Evolutionary conservation across 2,888 invertebrate species (phyloP).

Genomic region (Ichneumoninae sp.): DNA sequence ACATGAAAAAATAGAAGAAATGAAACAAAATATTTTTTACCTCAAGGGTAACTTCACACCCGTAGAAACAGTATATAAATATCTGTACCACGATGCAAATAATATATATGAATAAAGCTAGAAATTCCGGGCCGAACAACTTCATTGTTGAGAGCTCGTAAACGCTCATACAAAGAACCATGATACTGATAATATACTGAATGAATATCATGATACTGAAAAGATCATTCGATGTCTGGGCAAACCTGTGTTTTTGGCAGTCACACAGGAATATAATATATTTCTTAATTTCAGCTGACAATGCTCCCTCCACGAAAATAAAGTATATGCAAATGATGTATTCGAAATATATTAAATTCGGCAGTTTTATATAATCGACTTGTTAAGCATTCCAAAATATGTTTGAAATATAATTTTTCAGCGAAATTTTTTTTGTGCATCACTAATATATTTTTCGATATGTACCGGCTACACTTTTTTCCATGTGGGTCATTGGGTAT

Average conservation of each 20-base stretch:
- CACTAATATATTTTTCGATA: too few species aligned
- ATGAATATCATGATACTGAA: conserved; percentile 44
- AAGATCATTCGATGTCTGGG: conserved; percentile 40
- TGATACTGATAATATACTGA: conserved; percentile 43
- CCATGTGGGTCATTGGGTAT: background rate
- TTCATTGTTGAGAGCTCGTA: conserved; percentile 36
- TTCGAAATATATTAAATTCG: too few species aligned
- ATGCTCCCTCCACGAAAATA: too few species aligned
- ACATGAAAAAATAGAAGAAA: background rate
- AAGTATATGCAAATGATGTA: too few species aligned
- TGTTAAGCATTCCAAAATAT: background rate
- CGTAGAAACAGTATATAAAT: conserved; percentile 56
- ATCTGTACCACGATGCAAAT: conserved; percentile 42
- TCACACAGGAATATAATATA: too few species aligned
- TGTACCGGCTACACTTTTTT: too few species aligned
- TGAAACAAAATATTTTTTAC: conserved; percentile 15
- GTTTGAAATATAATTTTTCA: background rate
- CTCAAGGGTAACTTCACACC: conserved; percentile 40
- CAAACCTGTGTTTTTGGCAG: conserved; percentile 40
- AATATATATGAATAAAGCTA: conserved; percentile 33
- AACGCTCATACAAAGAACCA: conserved; percentile 52
- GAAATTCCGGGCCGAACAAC: conserved; percentile 39
- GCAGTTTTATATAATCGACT: too few species aligned
- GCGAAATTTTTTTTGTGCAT: background rate
- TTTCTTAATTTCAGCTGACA: too few species aligned